phyloP scores from a whole-genome alignment of 2,888 invertebrate genomes.

The Cremastinae sp. region DNA sequence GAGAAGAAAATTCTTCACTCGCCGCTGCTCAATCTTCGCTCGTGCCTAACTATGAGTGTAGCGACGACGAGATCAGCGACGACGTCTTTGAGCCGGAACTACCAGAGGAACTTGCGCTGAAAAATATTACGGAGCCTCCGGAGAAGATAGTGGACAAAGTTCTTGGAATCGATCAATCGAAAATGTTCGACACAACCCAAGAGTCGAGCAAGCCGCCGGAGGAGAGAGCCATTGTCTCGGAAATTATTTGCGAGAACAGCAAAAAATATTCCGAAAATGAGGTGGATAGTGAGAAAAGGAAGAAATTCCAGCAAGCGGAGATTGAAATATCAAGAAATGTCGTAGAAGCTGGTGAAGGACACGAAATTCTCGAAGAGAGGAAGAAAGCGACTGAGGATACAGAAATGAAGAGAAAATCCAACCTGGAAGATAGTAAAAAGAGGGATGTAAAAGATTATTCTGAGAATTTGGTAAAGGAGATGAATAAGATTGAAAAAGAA shows the following conservation, averaged over 20 bases:
- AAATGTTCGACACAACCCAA: conserved; percentile 60
- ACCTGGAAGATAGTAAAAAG: background rate
- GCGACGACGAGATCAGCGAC: conserved; percentile 61
- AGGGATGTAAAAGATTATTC: conserved; percentile 25
- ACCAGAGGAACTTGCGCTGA: conserved; percentile 29
- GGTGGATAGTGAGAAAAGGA: conserved; percentile 28
- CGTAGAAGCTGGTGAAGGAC: conserved; percentile 3
- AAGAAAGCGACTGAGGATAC: conserved; percentile 12
- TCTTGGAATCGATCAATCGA: conserved; percentile 80
- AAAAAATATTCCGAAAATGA: conserved; percentile 29
- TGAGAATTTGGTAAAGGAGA: background rate
- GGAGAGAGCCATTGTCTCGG: conserved; percentile 25
- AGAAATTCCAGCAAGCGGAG: conserved; percentile 26
- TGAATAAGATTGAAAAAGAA: no score
- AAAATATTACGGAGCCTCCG: conserved; percentile 37
- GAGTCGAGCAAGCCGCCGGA: conserved; percentile 31
- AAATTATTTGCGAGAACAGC: conserved; percentile 37
- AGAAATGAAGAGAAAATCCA: conserved; percentile 36
- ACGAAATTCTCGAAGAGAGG: conserved; percentile 15
- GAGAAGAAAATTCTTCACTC: conserved; percentile 40
- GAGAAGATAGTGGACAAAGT: conserved; percentile 15
- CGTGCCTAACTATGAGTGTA: conserved; percentile 64
- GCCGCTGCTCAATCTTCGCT: conserved; percentile 55
- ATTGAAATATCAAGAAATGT: conserved; percentile 11
- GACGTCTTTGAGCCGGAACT: conserved; percentile 59